Percentiles rank a stretch among this genome's conserved stretches.
phyloP scores from a whole-genome alignment of 2,113 vertebrate genomes.

The Oplegnathus fasciatus region DNA sequence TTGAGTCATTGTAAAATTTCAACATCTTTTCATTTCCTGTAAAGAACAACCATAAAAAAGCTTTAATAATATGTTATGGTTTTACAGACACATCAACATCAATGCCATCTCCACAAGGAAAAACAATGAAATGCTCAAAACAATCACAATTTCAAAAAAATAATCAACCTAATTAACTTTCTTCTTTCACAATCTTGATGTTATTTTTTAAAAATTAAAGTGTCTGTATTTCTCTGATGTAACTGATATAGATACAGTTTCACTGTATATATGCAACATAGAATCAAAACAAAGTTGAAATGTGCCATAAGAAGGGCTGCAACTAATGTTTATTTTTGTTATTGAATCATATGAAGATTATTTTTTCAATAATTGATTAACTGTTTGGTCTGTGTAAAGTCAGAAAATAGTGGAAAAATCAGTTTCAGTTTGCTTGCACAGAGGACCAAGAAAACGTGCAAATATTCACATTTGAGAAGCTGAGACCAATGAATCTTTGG shows the following conservation, averaged over 20 bases:
- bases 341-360: not conserved
- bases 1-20: not conserved
- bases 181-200: no score
- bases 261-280: not conserved
- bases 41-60: not conserved
- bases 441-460: not conserved
- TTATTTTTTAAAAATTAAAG: not conserved
- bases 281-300: not conserved
- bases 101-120: not conserved
- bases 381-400: not conserved
- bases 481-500: not conserved
- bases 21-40: not conserved
- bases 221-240: no score
- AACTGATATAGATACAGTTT: not conserved
- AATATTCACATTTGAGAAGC: not conserved
- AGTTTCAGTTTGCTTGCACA: no score
- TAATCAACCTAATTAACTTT: no score
- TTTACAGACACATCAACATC: no score
- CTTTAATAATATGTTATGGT: not conserved
- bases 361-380: not conserved
- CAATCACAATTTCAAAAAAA: not conserved
- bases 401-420: not conserved
- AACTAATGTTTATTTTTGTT: not conserved
- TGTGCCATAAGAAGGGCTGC: not conserved
- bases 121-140: not conserved